Base-by-base conservation (phyloP, 2,888 invertebrate species). In the Aelia acuminata region DNA sequence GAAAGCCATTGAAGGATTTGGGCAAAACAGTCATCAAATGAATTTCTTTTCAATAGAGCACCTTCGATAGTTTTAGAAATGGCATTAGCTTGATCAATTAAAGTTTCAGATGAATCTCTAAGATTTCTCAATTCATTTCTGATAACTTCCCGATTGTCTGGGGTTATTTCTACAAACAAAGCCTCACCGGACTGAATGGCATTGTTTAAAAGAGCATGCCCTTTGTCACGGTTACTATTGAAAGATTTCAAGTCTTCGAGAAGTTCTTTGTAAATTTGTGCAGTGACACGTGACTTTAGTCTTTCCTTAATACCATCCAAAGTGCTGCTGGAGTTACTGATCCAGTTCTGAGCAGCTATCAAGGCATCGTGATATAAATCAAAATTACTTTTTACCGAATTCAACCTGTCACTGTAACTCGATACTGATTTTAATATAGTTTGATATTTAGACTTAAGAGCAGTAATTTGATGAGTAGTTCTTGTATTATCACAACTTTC, bases 11-110 rank as follows among this genome's bases (percentile, higher is more conserved):
- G 95, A 90, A 96, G 95, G 13, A 98, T 95, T 91, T 98, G 97
- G 84, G 95, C 95, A 91, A 97, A 96, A 90, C 97, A 97, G 91
- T 98, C 98, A 92, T 98, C 98, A 92, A 98, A 97, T 1, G 98
- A 97, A 7, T 97, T 97, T 92, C 98, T 95, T 91, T 98, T 97
- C 92, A 98, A 96, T 90, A 98, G 94, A 63, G 96, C 96, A 0
- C 96, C 96, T 93, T 98, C 98, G 31, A 98, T 96, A 91, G 96
- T 96, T 92, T 98, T 97, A 90, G 97, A 95, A 2, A 97, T 95
- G 26, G 95, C 95, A 92, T 97, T 97, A 0, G 97, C 95, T 92
- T 96, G 95, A 92, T 97, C 97, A 10, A 96, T 95, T 84, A 98
- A 94, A 85, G 96, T 94, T 92, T 98, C 98, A 91, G 97, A 97